Evolutionary conservation across 2,113 vertebrate species (phyloP).

Genomic region (Cephalopholis sonnerati): DNA sequence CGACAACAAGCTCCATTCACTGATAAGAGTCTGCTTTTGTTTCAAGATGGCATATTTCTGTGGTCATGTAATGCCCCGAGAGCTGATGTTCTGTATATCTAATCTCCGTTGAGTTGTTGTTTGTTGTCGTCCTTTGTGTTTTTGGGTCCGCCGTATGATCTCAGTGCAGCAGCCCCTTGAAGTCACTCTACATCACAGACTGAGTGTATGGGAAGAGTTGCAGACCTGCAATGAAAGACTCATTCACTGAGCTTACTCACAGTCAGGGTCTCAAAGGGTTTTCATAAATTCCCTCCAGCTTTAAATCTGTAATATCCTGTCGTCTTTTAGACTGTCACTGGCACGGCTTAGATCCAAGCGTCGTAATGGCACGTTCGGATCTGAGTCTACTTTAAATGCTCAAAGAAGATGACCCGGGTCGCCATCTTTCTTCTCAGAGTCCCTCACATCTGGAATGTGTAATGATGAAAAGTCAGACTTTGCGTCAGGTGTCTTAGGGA

Average conservation of each 20-base stretch:
- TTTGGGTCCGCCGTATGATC: conserved; percentile 58
- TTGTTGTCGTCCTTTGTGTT: conserved; percentile 55
- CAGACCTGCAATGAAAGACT: conserved; percentile 52
- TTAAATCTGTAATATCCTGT: conserved; percentile 79
- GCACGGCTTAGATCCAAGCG: conserved; percentile 59
- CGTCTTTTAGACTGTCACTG: conserved; percentile 59
- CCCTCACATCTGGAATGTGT: conserved; percentile 76
- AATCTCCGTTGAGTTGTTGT: conserved; percentile 52
- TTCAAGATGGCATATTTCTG: conserved; percentile 70
- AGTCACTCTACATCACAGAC: conserved; percentile 31
- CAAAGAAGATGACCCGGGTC: conserved; percentile 64
- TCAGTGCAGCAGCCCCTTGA: conserved; percentile 54
- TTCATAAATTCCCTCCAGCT: conserved; percentile 63
- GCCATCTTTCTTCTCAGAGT: conserved; percentile 60
- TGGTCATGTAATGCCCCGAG: conserved; percentile 52
- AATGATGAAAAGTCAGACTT: conserved; percentile 57
- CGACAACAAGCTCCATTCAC: conserved; percentile 65
- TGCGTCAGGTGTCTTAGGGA: conserved; percentile 60
- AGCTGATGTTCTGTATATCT: conserved; percentile 55
- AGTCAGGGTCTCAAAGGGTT: conserved; percentile 44
- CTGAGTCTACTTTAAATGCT: conserved; percentile 60
- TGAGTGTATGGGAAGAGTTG: conserved; percentile 24
- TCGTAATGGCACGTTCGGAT: conserved; percentile 52
- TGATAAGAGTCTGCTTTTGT: conserved; percentile 68
- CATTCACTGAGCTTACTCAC: conserved; percentile 62